Evolutionary conservation across 2,113 vertebrate genomes (phyloP), one percentile per base, ranked within the genome.

Genomic region (Oxygymnocypris stewartii): DNA sequence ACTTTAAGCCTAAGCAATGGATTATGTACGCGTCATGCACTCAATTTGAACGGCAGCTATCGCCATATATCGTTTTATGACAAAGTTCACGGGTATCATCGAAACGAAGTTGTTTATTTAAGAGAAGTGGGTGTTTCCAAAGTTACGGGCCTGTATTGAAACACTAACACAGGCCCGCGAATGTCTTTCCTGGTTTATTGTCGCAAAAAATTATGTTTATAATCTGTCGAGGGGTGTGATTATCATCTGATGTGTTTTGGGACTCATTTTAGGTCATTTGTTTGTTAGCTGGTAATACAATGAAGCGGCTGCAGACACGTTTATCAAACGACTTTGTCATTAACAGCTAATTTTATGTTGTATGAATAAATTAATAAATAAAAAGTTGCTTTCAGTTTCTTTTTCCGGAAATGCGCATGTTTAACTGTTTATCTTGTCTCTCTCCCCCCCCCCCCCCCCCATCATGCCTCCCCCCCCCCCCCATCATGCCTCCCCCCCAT

Each of bases 311-410:
- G 18, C 40, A 69, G 25, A 69, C 7, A 28, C 47, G n/a, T 28
- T 49, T 73, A 11, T 73, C 5, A 28, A 28, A 49, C 13, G 25
- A 31, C 25, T 12, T 79, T 35, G 31, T 65, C 59, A 8, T 49
- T 80, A n/a, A 47, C 40, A 4, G n/a, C n/a, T 18, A 9, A 0
- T 37, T 23, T 51, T 35, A 20, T 71, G 44, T 47, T 23, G n/a
- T 11, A 37, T 71, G 9, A 13, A 82, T 82, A 73, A 10, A 57
- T 14, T 49, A 31, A 67, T 65, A 57, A 31, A 44, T 10, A 35
- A 23, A 0, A 20, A 35, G 2, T 4, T 51, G 57, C 65, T 88
- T 87, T 85, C 86, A 77, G 75, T 88, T 87, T 87, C 73, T 75
- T 35, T 79, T 79, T 76, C 65, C 61, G 9, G 31, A 12, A 35